Evolutionary conservation across 2,797 vertebrate species (phyloP).

Genomic region (Pangasius macronema): DNA sequence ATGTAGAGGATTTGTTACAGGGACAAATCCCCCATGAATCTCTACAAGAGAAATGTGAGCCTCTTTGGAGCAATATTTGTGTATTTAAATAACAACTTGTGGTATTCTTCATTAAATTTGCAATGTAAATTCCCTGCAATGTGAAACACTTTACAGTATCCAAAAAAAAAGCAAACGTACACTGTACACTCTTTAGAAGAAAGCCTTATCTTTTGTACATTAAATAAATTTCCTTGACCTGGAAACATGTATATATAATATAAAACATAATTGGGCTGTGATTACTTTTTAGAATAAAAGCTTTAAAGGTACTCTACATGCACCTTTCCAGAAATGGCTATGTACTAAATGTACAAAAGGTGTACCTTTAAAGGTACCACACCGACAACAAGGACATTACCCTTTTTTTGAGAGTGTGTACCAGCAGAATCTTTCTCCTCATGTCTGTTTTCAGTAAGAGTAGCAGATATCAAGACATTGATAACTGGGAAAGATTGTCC

Average conservation of each 20-base stretch:
- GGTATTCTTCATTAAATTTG: neutral
- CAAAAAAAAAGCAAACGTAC: neutral
- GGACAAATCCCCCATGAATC: constrained; percentile 85
- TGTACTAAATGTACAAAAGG: neutral
- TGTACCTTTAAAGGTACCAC: neutral
- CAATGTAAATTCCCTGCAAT: neutral
- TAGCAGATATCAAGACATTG: constrained; percentile 87
- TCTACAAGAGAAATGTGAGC: constrained; percentile 85
- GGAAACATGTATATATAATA: neutral
- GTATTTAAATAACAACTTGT: neutral
- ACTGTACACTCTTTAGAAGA: neutral
- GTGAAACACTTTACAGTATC: neutral
- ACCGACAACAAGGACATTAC: neutral
- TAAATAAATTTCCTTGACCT: neutral
- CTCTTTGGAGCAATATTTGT: neutral
- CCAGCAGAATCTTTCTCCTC: neutral
- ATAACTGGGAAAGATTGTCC: constrained; percentile 86
- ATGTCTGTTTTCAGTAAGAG: constrained; percentile 73
- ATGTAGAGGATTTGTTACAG: constrained; percentile 83
- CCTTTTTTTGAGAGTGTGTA: neutral
- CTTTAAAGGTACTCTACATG: neutral
- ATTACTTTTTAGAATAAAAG: neutral
- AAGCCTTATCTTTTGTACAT: neutral
- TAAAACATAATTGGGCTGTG: neutral
- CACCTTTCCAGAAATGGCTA: neutral